Evolutionary conservation across 2,113 vertebrate genomes (phyloP).

Genomic region (Mastomys coucha): DNA sequence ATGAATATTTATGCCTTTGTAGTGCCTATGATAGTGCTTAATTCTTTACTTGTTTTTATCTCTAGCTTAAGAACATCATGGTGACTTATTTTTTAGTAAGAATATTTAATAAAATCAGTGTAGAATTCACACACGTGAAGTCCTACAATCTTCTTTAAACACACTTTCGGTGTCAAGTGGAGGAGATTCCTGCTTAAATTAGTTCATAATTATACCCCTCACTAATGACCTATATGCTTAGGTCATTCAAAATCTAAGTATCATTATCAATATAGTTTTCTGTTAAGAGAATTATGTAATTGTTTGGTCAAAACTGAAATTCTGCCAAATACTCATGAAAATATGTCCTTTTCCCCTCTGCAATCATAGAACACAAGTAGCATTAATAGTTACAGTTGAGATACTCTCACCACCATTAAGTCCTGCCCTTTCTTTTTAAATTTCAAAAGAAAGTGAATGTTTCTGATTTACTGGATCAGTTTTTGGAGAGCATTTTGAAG

Average conservation of each 20-base stretch:
- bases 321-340: not conserved
- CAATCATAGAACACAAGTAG: not conserved
- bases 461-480: not conserved
- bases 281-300: not conserved
- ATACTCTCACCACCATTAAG: not conserved
- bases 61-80: constrained; percentile 1
- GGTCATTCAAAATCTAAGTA: constrained; percentile 40
- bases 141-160: not conserved
- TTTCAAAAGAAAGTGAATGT: not conserved
- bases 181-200: constrained; percentile 10
- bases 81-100: constrained; percentile 38
- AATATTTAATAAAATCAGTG: constrained; percentile 21
- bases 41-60: constrained; percentile 19
- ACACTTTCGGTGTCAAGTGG: not conserved
- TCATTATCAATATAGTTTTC: not conserved
- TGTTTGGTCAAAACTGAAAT: constrained; percentile 7
- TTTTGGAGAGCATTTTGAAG: not conserved
- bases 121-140: not conserved
- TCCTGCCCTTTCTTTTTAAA: not conserved
- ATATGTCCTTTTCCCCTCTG: not conserved
- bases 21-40: not conserved
- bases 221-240: constrained; percentile 5
- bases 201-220: not conserved
- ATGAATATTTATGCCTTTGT: constrained; percentile 9
- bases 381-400: not conserved